Evolutionary conservation across 2,113 vertebrate genomes (phyloP).

Genomic region (Setophaga kirtlandii): DNA sequence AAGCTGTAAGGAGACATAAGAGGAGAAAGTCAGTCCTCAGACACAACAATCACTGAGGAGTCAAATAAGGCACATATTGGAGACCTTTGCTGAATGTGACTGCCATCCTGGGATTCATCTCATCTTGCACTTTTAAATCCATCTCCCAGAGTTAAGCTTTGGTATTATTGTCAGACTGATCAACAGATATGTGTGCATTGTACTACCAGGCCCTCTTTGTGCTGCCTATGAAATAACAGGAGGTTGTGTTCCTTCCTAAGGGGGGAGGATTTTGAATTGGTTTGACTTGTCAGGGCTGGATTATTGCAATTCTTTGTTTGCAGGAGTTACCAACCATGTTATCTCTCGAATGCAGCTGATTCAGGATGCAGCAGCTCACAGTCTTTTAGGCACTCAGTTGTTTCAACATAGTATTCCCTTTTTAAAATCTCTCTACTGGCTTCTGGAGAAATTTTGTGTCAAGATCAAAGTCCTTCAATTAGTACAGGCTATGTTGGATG

Average conservation of each 20-base stretch:
- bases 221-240: background rate
- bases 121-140: background rate
- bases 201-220: background rate
- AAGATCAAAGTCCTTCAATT: background rate
- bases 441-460: background rate
- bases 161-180: background rate
- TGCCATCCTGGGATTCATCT: background rate
- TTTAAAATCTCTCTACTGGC: background rate
- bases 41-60: background rate
- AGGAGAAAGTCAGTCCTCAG: background rate
- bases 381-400: background rate
- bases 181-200: slow-evolving; percentile 9
- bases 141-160: background rate
- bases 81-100: background rate
- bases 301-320: slow-evolving; percentile 58
- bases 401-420: background rate
- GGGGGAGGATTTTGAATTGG: background rate
- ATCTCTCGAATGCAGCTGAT: slow-evolving; percentile 38
- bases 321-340: background rate
- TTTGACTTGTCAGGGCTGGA: slow-evolving; percentile 15
- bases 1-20: background rate
- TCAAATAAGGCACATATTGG: background rate
- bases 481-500: background rate
- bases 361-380: background rate
- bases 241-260: background rate